Conservation (phyloP, 2,797 vertebrate species). For the Philypnodon macrostomus region DNA sequence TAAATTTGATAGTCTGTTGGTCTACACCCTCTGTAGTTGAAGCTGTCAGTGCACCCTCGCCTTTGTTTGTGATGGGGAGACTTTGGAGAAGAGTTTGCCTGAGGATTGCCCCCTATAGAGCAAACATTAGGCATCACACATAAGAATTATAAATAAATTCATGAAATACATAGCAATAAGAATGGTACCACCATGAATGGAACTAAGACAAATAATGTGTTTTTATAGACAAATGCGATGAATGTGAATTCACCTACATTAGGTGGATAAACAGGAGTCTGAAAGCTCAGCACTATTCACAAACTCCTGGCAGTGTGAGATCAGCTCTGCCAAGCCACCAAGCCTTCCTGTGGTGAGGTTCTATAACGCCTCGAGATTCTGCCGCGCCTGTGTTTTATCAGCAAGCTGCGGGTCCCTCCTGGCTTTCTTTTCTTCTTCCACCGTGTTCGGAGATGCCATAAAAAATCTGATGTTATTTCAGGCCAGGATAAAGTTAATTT, state of each 20-base stretch:
- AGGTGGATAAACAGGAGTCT: conserved; percentile 47
- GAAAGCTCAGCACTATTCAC: conserved; percentile 42
- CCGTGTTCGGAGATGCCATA: conserved; percentile 36
- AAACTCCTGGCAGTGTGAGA: conserved; percentile 49
- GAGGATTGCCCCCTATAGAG: conserved; percentile 7
- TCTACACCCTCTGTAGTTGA: conserved; percentile 13
- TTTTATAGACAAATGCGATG: conserved; percentile 27
- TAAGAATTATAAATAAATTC: conserved; percentile 51
- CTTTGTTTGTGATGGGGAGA: conserved; percentile 37
- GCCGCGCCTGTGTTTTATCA: conserved; percentile 43
- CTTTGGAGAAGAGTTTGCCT: conserved; percentile 3
- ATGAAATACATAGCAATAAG: conserved; percentile 50
- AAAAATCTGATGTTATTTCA: conserved; percentile 37
- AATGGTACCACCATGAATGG: conserved; percentile 18
- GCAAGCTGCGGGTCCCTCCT: conserved; percentile 36
- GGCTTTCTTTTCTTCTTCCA: conserved; percentile 42
- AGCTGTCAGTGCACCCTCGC: conserved; percentile 25
- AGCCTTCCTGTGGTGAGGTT: conserved; percentile 58
- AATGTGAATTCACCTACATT: conserved; percentile 37
- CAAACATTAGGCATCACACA: conserved; percentile 25
- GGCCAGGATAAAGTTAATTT: conserved; percentile 39
- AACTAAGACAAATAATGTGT: conserved; percentile 28
- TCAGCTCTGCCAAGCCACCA: conserved; percentile 59
- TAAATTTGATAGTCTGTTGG: conserved; percentile 11
- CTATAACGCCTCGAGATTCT: conserved; percentile 55